phyloP scores from a whole-genome alignment of 2,888 invertebrate species.

The Acanthosepion lycidas region DNA sequence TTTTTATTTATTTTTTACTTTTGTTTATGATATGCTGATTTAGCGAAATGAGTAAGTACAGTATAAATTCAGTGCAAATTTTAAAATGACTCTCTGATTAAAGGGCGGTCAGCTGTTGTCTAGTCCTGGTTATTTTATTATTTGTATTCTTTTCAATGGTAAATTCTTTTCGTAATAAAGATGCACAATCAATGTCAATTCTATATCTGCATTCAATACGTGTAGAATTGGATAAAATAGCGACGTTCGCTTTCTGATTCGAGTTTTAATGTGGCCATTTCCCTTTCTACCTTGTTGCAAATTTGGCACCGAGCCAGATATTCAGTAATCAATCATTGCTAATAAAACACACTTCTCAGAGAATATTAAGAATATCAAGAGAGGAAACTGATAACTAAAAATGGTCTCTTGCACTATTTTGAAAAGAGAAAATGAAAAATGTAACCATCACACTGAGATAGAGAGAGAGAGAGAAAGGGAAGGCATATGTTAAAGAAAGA shows the following conservation, averaged over 20 bases:
- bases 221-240: background rate
- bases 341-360: background rate
- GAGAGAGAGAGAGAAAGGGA: no score
- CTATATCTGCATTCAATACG: background rate
- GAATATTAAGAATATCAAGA: background rate
- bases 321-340: background rate
- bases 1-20: no score
- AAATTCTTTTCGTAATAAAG: background rate
- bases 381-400: background rate
- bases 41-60: background rate
- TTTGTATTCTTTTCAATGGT: background rate
- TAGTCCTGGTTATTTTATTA: background rate
- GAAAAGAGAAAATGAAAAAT: no score
- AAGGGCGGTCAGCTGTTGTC: fast-evolving
- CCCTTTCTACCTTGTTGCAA: background rate
- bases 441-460: no score
- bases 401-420: no score
- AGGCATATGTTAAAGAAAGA: no score
- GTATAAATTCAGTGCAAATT: background rate
- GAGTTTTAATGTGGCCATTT: background rate
- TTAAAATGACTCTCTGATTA: background rate
- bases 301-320: background rate
- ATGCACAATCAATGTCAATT: background rate
- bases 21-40: no score
- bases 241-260: background rate